Evolutionary conservation across 2,888 invertebrate species (phyloP).

Genomic region (Amphipyra tragopoginis): DNA sequence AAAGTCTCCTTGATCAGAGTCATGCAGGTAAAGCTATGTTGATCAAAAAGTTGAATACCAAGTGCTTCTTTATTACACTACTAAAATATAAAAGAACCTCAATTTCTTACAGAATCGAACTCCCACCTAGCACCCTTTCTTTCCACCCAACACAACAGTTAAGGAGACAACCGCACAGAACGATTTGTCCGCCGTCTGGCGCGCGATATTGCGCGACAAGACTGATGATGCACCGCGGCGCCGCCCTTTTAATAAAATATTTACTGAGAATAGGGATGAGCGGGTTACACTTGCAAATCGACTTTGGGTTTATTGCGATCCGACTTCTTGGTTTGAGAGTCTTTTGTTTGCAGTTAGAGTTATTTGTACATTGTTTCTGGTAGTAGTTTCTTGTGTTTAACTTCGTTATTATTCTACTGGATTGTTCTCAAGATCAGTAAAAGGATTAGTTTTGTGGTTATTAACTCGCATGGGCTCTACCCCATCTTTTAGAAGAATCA

Average conservation of each 20-base stretch:
- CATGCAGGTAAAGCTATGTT: too few relatives aligned
- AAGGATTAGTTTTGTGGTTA: too few relatives aligned
- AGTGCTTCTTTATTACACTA: too few relatives aligned
- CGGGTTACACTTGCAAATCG: constrained; percentile 48
- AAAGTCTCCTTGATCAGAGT: too few relatives aligned
- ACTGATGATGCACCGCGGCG: constrained; percentile 72
- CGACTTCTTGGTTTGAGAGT: constrained; percentile 27
- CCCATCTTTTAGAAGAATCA: too few relatives aligned
- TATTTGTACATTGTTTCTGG: too few relatives aligned
- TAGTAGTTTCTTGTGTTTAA: too few relatives aligned
- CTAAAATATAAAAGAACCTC: too few relatives aligned
- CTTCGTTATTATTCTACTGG: too few relatives aligned
- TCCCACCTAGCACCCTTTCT: constrained; percentile 19
- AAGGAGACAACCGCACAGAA: constrained; percentile 59
- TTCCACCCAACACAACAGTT: constrained; percentile 23
- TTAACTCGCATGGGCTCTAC: too few relatives aligned
- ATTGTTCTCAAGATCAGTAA: too few relatives aligned
- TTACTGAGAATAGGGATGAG: constrained; percentile 63
- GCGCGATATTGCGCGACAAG: constrained; percentile 79
- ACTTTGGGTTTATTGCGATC: constrained; percentile 36
- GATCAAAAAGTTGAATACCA: too few relatives aligned
- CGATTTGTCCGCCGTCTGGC: constrained; percentile 80
- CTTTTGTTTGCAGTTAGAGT: not conserved
- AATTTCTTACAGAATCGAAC: constrained; percentile 53
- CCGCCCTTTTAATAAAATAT: constrained; percentile 82